Evolutionary conservation across 2,888 invertebrate species (phyloP), one percentile per base, ranked within the genome.

Genomic region (Eurois occulta): DNA sequence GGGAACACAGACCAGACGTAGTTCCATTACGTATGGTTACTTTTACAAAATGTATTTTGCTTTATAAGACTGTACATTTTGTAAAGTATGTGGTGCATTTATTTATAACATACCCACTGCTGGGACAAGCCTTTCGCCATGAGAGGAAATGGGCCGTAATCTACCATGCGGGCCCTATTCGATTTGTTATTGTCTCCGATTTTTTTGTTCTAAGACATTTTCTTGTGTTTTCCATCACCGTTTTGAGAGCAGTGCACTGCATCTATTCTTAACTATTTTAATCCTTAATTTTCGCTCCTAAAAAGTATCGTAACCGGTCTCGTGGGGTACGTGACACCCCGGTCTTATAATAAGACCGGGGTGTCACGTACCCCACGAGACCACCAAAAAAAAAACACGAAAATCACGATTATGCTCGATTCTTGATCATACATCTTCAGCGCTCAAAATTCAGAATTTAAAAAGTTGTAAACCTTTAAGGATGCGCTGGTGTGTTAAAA

Each of bases 21-120:
- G 28, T 52, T 72, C 72, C 16, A 48, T 43, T 80, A 28, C 32
- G 55, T 64, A 64, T n/a, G 52, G 4, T 38, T 41, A 13, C 7
- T 38, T 18, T 24, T 48, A 16, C 4, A 35, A 28, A 76, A 35
- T 43, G 21, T 24, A 2, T 6, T n/a, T 76, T 52, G 18, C 24
- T 46, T 68, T 46, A 0, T 28, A 35, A 35, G 18, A 46, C n/a
- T 62, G 2, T 21, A 32, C 8, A 35, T 32, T 60, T 60, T 32
- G 10, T 32, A 21, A 21, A 60, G 0, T 10, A 21, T 10, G 3
- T 1, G 32, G 32, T 55, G n/a, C 58, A 28, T 16, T 28, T 6
- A 6, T 58, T 28, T 3, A 16, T 6, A 7, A 28, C 7, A 28
- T 16, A 58, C 16, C 16, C 28, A 28, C 2, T 28, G 58, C 28